Conservation (phyloP, 2,888 invertebrate species). For the Tribolium freemani region DNA sequence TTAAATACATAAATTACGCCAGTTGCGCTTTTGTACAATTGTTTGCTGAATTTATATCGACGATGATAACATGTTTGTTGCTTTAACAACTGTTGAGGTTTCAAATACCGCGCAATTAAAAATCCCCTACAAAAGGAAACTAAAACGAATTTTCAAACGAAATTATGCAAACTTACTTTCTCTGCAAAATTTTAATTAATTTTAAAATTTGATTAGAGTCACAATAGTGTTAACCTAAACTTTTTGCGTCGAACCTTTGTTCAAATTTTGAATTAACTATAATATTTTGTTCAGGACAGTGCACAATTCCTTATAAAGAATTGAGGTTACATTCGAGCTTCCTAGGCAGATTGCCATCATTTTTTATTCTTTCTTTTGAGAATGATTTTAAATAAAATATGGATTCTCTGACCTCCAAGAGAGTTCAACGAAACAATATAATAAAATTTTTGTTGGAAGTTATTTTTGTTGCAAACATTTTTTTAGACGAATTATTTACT, state of each 20-base stretch:
- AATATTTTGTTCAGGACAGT: neutral
- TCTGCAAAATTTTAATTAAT: too few species aligned
- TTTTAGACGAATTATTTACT: neutral
- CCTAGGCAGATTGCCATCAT: neutral
- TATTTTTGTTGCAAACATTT: neutral
- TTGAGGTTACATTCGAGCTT: neutral
- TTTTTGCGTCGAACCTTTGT: neutral
- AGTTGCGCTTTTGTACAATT: constrained; percentile 34
- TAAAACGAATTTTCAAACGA: too few species aligned
- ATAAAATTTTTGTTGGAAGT: neutral
- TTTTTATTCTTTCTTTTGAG: neutral
- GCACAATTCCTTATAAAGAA: neutral
- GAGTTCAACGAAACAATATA: neutral
- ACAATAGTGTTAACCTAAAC: neutral
- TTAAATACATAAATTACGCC: constrained; percentile 38
- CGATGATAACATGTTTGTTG: constrained; percentile 33
- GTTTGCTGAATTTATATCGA: constrained; percentile 27
- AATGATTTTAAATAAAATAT: neutral
- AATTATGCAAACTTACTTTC: too few species aligned
- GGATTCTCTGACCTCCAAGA: neutral
- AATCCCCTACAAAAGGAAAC: neutral
- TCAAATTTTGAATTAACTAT: neutral
- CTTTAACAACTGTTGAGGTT: constrained; percentile 29
- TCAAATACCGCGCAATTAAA: neutral
- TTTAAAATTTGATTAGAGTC: too few species aligned